phyloP scores from a whole-genome alignment of 2,888 invertebrate species.

The Lasioglossum zephyrum region DNA sequence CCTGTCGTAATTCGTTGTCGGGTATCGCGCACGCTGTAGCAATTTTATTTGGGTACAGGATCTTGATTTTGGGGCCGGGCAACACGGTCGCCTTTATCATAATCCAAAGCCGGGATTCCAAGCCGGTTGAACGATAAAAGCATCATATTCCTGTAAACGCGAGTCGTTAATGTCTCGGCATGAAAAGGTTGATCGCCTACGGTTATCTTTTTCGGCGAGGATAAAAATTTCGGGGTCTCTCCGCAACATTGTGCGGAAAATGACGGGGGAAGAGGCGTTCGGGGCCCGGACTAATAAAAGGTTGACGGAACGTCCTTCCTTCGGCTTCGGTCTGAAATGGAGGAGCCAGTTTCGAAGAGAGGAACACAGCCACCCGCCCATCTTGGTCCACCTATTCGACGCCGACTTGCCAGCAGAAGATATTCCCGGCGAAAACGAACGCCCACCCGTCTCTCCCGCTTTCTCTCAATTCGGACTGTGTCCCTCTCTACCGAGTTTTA shows the following conservation, averaged over 20 bases:
- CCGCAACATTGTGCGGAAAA: slow-evolving; percentile 67
- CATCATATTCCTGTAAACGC: slow-evolving; percentile 23
- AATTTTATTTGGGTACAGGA: background rate
- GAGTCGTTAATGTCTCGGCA: slow-evolving; percentile 40
- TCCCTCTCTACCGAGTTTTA: slow-evolving; percentile 46
- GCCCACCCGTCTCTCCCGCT: slow-evolving; percentile 44
- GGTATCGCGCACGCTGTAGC: background rate
- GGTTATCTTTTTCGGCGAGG: slow-evolving; percentile 21
- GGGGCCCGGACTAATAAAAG: slow-evolving; percentile 63
- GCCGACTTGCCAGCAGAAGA: slow-evolving; percentile 44
- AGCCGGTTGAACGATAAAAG: slow-evolving; percentile 19
- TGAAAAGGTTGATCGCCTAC: slow-evolving; percentile 37
- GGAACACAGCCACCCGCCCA: slow-evolving; percentile 54
- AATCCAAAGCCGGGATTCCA: slow-evolving; percentile 17
- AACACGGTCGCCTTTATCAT: background rate
- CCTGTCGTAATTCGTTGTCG: background rate
- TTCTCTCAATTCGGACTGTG: background rate
- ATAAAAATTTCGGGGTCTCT: slow-evolving; percentile 44
- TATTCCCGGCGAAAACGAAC: slow-evolving; percentile 59
- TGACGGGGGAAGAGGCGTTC: slow-evolving; percentile 42
- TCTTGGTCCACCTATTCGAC: slow-evolving; percentile 54
- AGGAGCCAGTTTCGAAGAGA: slow-evolving; percentile 49
- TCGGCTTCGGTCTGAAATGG: slow-evolving; percentile 27
- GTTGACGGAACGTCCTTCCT: slow-evolving; percentile 64
- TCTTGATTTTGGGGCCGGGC: background rate